Evolutionary conservation across 2,888 invertebrate genomes (phyloP).

Genomic region (Luffia ferchaultella): DNA sequence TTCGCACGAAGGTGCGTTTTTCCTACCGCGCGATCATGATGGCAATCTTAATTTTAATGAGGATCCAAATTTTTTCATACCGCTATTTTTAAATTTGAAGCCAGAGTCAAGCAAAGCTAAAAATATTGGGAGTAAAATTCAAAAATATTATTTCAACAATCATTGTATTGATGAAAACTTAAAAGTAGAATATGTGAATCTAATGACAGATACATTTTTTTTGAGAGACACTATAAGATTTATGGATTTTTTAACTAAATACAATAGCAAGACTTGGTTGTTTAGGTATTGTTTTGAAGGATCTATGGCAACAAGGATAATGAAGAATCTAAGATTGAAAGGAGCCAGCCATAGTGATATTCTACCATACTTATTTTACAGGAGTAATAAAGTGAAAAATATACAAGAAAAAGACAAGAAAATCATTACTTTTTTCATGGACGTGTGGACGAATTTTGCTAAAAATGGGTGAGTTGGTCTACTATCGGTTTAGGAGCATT

Average conservation of each 20-base stretch:
- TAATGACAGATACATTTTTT: constrained; percentile 37
- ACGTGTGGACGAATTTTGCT: constrained; percentile 42
- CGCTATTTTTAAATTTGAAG: constrained; percentile 24
- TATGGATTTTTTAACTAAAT: constrained; percentile 25
- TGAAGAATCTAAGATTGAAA: constrained; percentile 31
- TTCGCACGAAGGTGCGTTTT: constrained; percentile 38
- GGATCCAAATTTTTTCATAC: constrained; percentile 34
- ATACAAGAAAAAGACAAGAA: constrained; percentile 25
- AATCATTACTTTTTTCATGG: constrained; percentile 31
- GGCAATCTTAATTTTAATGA: constrained; percentile 30
- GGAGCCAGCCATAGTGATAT: constrained; percentile 48
- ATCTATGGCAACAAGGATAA: constrained; percentile 34
- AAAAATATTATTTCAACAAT: constrained; percentile 33
- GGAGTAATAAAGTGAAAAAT: constrained; percentile 28
- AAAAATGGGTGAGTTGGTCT: constrained; percentile 35
- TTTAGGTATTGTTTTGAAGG: constrained; percentile 39
- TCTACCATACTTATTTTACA: constrained; percentile 44
- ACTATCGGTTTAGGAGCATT: neutral
- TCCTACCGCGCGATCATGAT: constrained; percentile 25
- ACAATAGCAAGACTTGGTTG: constrained; percentile 24
- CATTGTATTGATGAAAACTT: constrained; percentile 18
- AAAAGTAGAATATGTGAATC: constrained; percentile 27
- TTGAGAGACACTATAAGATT: constrained; percentile 28
- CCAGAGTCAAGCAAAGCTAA: constrained; percentile 18
- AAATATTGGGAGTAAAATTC: constrained; percentile 22